phyloP scores from a whole-genome alignment of 2,113 vertebrate species.

The Vulpes vulpes region DNA sequence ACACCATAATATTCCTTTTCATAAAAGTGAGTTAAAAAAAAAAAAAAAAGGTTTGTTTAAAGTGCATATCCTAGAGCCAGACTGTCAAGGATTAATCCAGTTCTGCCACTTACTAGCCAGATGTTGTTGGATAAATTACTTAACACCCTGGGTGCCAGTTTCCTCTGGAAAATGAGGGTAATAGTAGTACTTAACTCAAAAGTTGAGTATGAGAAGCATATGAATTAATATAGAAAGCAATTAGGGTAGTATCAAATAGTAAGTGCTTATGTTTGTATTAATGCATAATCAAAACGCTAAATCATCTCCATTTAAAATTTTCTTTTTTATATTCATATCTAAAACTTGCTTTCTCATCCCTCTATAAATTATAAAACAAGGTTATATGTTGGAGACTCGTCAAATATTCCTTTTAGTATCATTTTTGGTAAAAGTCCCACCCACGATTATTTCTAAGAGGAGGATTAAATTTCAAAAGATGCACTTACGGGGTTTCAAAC shows the following conservation, averaged over 20 bases:
- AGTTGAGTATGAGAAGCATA: background rate
- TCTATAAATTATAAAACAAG: conserved; percentile 47
- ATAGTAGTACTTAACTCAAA: background rate
- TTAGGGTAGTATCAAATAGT: background rate
- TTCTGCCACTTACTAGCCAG: background rate
- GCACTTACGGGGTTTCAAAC: background rate
- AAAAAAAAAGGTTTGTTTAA: background rate
- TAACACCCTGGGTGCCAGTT: background rate
- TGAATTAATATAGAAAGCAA: conserved; percentile 12
- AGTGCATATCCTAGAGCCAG: background rate
- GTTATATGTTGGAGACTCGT: background rate
- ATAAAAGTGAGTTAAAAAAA: background rate
- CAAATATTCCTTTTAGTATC: conserved; percentile 9
- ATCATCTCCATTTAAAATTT: background rate
- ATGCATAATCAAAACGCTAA: background rate
- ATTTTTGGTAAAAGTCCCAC: conserved; percentile 8
- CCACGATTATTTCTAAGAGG: background rate
- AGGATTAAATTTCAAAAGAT: conserved; percentile 25
- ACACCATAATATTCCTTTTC: conserved; percentile 32
- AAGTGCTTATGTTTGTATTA: background rate
- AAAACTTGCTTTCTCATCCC: conserved; percentile 32
- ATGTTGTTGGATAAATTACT: background rate
- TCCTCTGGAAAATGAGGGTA: conserved; percentile 47
- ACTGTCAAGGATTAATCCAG: conserved; percentile 7
- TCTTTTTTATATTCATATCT: conserved; percentile 31